phyloP scores from a whole-genome alignment of 2,113 vertebrate genomes.

The Serinus canaria region DNA sequence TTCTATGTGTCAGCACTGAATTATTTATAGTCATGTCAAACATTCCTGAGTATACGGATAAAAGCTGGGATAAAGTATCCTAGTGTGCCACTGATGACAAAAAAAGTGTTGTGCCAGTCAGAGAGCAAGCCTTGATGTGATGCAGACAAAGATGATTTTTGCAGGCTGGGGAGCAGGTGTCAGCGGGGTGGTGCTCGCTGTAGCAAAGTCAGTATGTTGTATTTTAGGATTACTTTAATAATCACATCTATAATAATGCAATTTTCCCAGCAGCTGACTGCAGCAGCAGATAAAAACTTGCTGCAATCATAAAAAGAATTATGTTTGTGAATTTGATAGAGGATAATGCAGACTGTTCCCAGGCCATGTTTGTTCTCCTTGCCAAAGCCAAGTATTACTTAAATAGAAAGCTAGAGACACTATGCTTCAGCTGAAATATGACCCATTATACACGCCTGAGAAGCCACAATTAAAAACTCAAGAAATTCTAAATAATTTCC shows the following conservation, averaged over 20 bases:
- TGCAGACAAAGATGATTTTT: background rate
- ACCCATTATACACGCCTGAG: background rate
- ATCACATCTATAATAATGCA: background rate
- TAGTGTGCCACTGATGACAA: constrained; percentile 2
- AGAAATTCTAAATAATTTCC: background rate
- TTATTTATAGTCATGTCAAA: constrained; percentile 63
- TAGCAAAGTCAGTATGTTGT: background rate
- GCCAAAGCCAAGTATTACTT: background rate
- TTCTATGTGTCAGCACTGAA: constrained; percentile 41
- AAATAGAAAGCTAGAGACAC: background rate
- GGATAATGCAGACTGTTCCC: background rate
- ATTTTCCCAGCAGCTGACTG: background rate
- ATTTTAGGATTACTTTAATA: background rate
- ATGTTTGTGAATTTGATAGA: background rate
- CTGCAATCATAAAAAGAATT: background rate
- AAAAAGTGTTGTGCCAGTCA: background rate
- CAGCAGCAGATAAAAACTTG: background rate
- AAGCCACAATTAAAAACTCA: background rate
- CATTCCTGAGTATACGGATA: constrained; percentile 44
- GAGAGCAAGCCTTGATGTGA: background rate
- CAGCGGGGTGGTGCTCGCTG: background rate
- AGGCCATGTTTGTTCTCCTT: background rate
- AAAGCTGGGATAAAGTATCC: constrained; percentile 16
- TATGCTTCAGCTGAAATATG: background rate
- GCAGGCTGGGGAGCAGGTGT: background rate